Evolutionary conservation across 30 jellyfish, hydroid and myxozoan genomes (phyloP).

Genomic region (Phacellophora camtschatica): DNA sequence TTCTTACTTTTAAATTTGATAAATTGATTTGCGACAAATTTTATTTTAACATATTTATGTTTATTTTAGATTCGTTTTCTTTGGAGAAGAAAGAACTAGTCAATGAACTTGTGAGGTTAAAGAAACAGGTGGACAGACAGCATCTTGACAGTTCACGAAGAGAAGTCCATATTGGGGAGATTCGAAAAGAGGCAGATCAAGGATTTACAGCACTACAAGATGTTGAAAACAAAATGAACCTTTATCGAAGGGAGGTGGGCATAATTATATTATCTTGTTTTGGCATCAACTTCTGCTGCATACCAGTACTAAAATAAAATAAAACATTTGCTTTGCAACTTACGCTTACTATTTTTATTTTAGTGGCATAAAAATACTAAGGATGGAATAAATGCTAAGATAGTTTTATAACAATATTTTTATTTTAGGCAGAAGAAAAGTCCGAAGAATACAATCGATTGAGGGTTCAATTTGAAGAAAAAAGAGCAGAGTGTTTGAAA

Average conservation of each 20-base stretch:
- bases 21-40: too few relatives aligned
- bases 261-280: too few relatives aligned
- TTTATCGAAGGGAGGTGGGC: conserved; percentile 55
- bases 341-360: too few relatives aligned
- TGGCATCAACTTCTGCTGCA: too few relatives aligned
- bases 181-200: conserved; percentile 55
- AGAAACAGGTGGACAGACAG: conserved; percentile 75
- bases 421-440: conserved; percentile 68
- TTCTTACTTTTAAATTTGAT: too few relatives aligned
- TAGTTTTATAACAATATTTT: too few relatives aligned
- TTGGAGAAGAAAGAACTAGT: conserved; percentile 85
- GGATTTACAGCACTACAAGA: conserved; percentile 59
- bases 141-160: conserved; percentile 67
- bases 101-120: conserved; percentile 72
- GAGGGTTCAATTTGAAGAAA: conserved; percentile 79
- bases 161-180: conserved; percentile 45
- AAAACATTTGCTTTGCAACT: too few relatives aligned
- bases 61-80: conserved; percentile 63
- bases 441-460: conserved; percentile 68
- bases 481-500: conserved; percentile 85
- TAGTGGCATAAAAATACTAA: too few relatives aligned
- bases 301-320: too few relatives aligned
- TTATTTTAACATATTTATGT: too few relatives aligned
- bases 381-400: too few relatives aligned
- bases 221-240: conserved; percentile 58